Evolutionary conservation across 2,797 vertebrate species (phyloP).

Genomic region (Avahi laniger): DNA sequence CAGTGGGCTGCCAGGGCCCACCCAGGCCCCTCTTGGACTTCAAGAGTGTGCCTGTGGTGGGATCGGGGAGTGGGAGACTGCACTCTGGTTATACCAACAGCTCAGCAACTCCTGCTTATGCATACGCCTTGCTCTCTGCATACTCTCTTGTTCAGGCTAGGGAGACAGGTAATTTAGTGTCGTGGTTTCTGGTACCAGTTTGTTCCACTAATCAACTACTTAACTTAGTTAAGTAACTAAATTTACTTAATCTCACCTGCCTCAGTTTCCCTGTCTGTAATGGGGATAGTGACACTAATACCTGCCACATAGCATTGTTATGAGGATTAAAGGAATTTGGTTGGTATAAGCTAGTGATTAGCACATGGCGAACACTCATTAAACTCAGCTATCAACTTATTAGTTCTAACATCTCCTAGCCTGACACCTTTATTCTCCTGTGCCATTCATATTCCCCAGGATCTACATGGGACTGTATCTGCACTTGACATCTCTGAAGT

Average conservation of each 20-base stretch:
- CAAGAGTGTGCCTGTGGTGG: not conserved
- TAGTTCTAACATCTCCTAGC: not conserved
- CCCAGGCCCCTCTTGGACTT: not conserved
- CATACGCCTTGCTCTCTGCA: fast-evolving
- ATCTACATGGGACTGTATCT: not conserved
- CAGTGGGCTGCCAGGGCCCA: fast-evolving
- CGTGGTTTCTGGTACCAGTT: not conserved
- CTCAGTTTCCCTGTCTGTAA: not conserved
- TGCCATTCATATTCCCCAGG: not conserved
- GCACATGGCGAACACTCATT: not conserved
- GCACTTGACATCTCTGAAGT: not conserved
- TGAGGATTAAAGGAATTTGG: not conserved
- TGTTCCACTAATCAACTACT: not conserved
- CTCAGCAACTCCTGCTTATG: not conserved
- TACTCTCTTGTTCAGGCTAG: not conserved
- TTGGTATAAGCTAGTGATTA: not conserved
- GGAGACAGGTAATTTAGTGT: not conserved
- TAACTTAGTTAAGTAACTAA: not conserved
- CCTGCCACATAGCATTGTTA: not conserved
- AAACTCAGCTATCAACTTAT: not conserved
- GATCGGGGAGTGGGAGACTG: too few species aligned
- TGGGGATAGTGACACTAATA: not conserved
- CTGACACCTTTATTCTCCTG: not conserved
- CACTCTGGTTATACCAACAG: not conserved
- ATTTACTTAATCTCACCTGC: not conserved